phyloP scores from a whole-genome alignment of 2,113 vertebrate species.

The Scomber japonicus region DNA sequence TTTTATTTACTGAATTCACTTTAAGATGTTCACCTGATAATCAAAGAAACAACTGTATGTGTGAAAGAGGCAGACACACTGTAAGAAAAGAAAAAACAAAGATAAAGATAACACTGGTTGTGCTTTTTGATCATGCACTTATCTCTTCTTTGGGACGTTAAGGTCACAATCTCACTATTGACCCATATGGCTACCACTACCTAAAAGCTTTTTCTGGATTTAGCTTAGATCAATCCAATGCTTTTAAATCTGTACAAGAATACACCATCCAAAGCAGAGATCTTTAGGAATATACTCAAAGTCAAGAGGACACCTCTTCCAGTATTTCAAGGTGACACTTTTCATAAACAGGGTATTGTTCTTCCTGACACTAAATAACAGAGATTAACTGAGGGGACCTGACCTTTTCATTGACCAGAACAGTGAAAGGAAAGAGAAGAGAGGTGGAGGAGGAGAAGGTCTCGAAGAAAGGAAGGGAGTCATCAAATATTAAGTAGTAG shows the following conservation, averaged over 20 bases:
- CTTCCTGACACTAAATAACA: slow-evolving; percentile 58
- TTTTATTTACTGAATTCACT: too few species aligned
- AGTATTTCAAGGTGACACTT: slow-evolving; percentile 26
- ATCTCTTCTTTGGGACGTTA: background rate
- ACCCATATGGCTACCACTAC: background rate
- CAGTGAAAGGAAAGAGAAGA: slow-evolving; percentile 44
- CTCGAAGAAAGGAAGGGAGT: slow-evolving; percentile 67
- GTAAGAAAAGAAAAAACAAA: too few species aligned
- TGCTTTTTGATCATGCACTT: too few species aligned
- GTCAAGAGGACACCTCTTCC: background rate
- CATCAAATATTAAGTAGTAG: slow-evolving; percentile 86
- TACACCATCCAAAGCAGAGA: background rate
- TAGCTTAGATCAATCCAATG: slow-evolving; percentile 20
- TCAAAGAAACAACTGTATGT: too few species aligned
- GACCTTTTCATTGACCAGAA: slow-evolving; percentile 60
- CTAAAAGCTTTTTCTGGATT: slow-evolving; percentile 11
- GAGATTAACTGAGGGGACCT: slow-evolving; percentile 48
- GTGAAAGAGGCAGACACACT: too few species aligned
- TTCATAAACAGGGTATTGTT: background rate
- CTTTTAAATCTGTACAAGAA: slow-evolving; percentile 44
- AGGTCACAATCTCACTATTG: slow-evolving; percentile 9
- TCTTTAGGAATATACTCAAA: slow-evolving; percentile 10
- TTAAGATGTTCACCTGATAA: too few species aligned
- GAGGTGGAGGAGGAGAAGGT: slow-evolving; percentile 45
- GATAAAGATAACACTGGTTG: too few species aligned